Conservation (phyloP, 2,113 vertebrate genomes). For the Balaeniceps rex region DNA sequence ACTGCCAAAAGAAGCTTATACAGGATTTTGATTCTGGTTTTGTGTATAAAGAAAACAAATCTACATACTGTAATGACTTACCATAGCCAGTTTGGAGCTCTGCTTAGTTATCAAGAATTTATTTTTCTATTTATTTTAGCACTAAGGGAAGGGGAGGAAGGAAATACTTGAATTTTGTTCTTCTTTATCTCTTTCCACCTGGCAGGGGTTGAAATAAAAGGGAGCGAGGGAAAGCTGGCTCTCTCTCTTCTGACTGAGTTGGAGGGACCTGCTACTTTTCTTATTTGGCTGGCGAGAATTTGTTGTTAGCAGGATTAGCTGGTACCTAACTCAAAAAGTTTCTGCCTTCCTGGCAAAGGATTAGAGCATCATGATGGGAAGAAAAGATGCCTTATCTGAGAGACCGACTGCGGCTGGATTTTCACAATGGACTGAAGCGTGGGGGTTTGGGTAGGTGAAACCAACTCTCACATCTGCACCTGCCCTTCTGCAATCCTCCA, state of each 20-base stretch:
- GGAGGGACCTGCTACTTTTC: background rate
- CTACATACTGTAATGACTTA: conserved; percentile 66
- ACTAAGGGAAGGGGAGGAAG: background rate
- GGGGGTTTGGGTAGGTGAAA: background rate
- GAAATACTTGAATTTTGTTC: conserved; percentile 14
- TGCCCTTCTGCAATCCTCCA: background rate
- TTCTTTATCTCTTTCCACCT: background rate
- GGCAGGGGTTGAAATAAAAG: background rate
- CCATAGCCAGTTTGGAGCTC: background rate
- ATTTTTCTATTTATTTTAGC: conserved; percentile 60
- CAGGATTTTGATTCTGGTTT: conserved; percentile 61
- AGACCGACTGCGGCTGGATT: background rate
- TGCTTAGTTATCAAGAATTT: conserved; percentile 43
- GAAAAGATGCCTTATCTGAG: background rate
- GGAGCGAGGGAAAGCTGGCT: background rate
- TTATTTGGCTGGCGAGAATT: background rate
- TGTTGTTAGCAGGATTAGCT: background rate
- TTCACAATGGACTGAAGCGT: background rate
- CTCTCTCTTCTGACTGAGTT: background rate
- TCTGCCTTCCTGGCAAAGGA: background rate
- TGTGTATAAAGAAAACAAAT: conserved; percentile 69
- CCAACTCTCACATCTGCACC: background rate
- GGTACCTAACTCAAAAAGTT: background rate
- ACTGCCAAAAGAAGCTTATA: conserved; percentile 63
- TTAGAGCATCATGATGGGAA: background rate